A percentile compares a stretch with the other conserved stretches of the same genome.
Evolutionary conservation across 2,888 invertebrate species (phyloP).

Genomic region (Ophion costatus): DNA sequence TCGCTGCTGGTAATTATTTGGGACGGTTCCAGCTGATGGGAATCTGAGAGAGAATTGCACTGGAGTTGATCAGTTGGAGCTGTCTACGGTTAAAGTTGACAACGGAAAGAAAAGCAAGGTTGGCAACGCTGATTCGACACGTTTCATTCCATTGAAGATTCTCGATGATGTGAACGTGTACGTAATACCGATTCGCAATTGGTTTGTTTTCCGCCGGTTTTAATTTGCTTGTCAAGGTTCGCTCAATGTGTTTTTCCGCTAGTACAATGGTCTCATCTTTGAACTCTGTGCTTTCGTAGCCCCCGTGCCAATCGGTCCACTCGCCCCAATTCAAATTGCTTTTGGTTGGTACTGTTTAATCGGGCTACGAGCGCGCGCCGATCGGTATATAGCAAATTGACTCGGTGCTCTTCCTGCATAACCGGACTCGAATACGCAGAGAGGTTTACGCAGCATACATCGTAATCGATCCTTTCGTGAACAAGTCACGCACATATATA

Average conservation of each 20-base stretch:
- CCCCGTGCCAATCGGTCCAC: background rate
- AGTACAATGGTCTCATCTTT: conserved; percentile 11
- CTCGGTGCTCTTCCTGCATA: conserved; percentile 50
- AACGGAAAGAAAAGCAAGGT: background rate
- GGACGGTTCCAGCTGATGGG: background rate
- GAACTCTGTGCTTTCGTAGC: conserved; percentile 6
- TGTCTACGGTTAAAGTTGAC: background rate
- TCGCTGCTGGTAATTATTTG: background rate
- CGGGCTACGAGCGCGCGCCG: background rate
- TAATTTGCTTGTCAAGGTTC: background rate
- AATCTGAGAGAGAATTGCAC: background rate
- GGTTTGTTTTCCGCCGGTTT: background rate
- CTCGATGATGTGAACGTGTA: background rate
- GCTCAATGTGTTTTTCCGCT: background rate
- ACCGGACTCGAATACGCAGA: conserved; percentile 55
- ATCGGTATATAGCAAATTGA: conserved; percentile 50
- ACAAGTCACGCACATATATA: conserved; percentile 30
- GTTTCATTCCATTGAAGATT: background rate
- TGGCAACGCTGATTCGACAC: background rate
- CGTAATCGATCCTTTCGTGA: conserved; percentile 59
- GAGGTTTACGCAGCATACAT: conserved; percentile 51
- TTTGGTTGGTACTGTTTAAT: conserved; percentile 38
- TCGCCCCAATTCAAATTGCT: conserved; percentile 19
- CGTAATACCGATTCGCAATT: background rate
- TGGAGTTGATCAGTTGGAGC: background rate